Base-by-base conservation (phyloP, 2,113 vertebrate species). In the Gymnogyps californianus region DNA sequence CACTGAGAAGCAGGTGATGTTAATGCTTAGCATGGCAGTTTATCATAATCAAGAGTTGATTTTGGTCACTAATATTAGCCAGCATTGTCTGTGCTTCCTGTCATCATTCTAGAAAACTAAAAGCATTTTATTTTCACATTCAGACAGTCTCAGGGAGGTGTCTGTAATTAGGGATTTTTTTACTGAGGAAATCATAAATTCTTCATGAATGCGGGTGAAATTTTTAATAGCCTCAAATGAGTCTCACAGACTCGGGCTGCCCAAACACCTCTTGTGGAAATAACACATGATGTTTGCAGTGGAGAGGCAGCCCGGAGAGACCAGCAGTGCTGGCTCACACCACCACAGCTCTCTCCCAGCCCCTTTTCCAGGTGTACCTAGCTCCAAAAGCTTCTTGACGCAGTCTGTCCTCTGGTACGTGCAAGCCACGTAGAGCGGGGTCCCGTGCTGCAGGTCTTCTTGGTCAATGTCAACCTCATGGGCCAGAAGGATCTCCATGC, bases 401-500 rank as follows among this genome's bases (percentile, higher is more conserved):
- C 99, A 99, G n/a, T 98, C 98, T 46, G 97, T 96, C 40, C 97
- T 98, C 78, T 97, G 97, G 61, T 98, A 97, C 4, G 26, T 90
- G 90, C 99, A 99, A 64, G 99, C 99, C 85, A 98, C 97, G 15
- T 99, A 99, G 22, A 99, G 98, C 0, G 96, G 98, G 13, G 99
- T 99, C 86, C 99, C 99, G 0, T 97, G 78, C 22, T 97, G 98
- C 5, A 98, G 96, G 46, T 98, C 78, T 95, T 99, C 98, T 95
- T 98, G 94, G 91, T 99, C 98, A 82, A 99, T 98, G 69, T 98
- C 98, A 80, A 98, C 98, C 22, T 98, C 98, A 40, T 98, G 98
- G 32, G 98, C 97, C 96, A 99, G 95, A 64, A 99, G 98, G 96
- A 99, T 97, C 95, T 99, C 99, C 98, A 99, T 98, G 96, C 99